Evolutionary conservation across 2,797 vertebrate species (phyloP), one percentile per base, ranked within the genome.

Genomic region (Loriculus beryllinus): DNA sequence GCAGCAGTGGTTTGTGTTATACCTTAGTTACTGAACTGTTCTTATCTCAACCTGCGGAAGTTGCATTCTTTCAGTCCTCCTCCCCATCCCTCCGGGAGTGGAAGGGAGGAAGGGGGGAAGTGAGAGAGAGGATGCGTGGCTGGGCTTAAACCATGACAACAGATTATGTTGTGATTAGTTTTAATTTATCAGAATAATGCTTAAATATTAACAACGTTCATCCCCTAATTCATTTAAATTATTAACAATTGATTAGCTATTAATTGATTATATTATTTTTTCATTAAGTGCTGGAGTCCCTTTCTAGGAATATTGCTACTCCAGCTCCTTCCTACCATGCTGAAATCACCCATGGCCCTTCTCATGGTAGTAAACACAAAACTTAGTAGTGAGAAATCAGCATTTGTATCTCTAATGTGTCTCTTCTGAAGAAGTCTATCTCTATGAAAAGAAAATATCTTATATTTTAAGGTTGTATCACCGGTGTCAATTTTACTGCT

Each of bases 211-310:
- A 94, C 51, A 69, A 12, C 25, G 4, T n/a, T 63, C 71, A n/a
- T 59, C 9, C 7, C 35, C 23, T 4, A 49, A 77, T 51, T 70
- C 21, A 40, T 49, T 42, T 96, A 10, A 90, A 90, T 96, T 92
- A 92, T 93, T 91, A 95, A 92, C 79, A 82, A 68, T 80, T 85
- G 82, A 93, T 91, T 89, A 87, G 51, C 75, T 92, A 86, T 94
- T 96, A 87, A 94, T 87, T 81, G 84, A 72, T 93, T 64, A 60
- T 74, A 94, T 92, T 75, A 83, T 95, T 89, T 94, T 96, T 94
- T 91, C 71, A 93, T 93, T 75, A 87, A 85, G 60, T 52, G 75
- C 51, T 77, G 75, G 39, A 80, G 57, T 43, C 70, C 63, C 64
- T 74, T 45, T 28, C 51, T 23, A 40, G 77, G 42, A 60, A 25